These are phyloP conservation scores for Mimachlamys varia DNA, from an alignment of 2,888 invertebrate species.

Conservation along the genomic window DNA sequence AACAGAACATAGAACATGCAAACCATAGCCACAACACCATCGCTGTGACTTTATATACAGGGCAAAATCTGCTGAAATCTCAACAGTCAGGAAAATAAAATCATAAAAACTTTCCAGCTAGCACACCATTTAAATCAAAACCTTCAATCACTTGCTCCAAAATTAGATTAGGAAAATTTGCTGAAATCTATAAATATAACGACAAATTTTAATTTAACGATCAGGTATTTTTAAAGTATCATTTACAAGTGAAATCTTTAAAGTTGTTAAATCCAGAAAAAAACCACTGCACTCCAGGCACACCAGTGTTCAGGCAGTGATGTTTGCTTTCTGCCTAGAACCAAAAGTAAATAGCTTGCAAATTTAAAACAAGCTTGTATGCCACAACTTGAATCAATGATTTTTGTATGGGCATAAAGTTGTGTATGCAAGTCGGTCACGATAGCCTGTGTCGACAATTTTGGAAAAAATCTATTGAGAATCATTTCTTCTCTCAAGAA, in stretches of 20 bases:
- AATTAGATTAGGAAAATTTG: background rate
- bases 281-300: background rate
- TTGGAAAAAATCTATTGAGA: background rate
- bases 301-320: background rate
- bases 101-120: no score
- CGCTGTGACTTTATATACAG: no score
- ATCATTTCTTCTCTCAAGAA: background rate
- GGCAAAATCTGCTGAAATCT: no score
- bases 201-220: background rate
- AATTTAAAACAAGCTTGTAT: background rate
- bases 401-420: slow-evolving; percentile 13
- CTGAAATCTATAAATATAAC: background rate
- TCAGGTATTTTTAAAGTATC: background rate
- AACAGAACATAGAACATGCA: no score
- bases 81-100: background rate
- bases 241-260: background rate
- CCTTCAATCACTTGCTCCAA: background rate
- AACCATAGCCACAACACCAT: no score
- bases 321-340: background rate
- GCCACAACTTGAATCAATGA: slow-evolving; percentile 20
- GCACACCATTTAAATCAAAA: no score
- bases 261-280: background rate
- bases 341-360: slow-evolving; percentile 1
- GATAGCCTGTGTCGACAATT: background rate
- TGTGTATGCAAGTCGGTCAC: background rate